phyloP scores from a whole-genome alignment of 2,888 invertebrate species.

The Theretra japonica region DNA sequence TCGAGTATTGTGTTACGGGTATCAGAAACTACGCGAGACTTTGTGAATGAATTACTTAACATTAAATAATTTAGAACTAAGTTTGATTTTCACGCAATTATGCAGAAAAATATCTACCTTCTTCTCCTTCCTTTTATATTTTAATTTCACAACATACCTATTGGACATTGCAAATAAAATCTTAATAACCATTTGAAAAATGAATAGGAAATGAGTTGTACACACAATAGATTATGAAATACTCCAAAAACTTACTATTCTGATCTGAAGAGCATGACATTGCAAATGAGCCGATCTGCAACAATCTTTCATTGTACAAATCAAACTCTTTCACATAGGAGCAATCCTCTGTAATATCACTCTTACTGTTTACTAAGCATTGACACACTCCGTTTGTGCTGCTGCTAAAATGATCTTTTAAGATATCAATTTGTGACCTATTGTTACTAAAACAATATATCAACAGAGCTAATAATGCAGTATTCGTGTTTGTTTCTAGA shows the following conservation, averaged over 20 bases:
- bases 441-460: slow-evolving; percentile 68
- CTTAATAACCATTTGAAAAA: too few relatives aligned
- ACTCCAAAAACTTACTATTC: slow-evolving; percentile 58
- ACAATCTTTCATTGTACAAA: slow-evolving; percentile 86
- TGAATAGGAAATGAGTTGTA: too few relatives aligned
- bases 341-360: slow-evolving; percentile 73
- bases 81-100: too few relatives aligned
- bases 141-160: too few relatives aligned
- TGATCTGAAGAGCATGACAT: slow-evolving; percentile 83
- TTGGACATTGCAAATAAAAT: too few relatives aligned
- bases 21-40: too few relatives aligned
- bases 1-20: too few relatives aligned
- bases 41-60: too few relatives aligned
- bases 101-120: too few relatives aligned
- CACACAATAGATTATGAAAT: too few relatives aligned
- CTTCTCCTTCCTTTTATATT: too few relatives aligned
- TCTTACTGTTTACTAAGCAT: slow-evolving; percentile 51
- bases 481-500: slow-evolving; percentile 87
- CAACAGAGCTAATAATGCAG: slow-evolving; percentile 85
- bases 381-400: slow-evolving; percentile 51
- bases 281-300: slow-evolving; percentile 89
- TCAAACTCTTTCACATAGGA: slow-evolving; percentile 86
- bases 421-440: slow-evolving; percentile 59
- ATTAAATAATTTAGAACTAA: too few relatives aligned
- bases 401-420: slow-evolving; percentile 62